Evolutionary conservation across 2,888 invertebrate genomes (phyloP), one percentile per base, ranked within the genome.

Genomic region (Lasioglossum malachurum): DNA sequence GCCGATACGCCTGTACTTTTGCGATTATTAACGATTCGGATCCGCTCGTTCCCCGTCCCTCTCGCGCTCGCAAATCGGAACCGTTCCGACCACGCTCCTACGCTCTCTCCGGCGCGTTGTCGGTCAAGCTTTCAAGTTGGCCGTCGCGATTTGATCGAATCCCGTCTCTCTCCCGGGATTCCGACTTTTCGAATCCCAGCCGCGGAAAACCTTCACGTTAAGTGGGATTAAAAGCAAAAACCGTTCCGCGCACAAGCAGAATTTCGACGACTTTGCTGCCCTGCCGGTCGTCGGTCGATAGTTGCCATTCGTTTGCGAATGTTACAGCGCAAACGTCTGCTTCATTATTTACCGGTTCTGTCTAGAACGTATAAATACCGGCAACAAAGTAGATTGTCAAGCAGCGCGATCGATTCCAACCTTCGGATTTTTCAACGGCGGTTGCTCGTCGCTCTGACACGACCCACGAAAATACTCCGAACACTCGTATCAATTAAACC

Each of bases 1-100:
- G 75, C 86, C 86, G 86, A 82, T 78, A 77, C 75, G 82, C 57
- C 82, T 82, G 79, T 86, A 79, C 82, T 82, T 79, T 77, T 16
- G 53, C 87, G 86, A 86, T 86, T 86, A 79, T 76, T 86, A 82
- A 82, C 82, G 73, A 81, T 60, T 41, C 83, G 57, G 75, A 69
- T 60, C 60, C 60, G 60, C 27, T 60, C 72, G 49, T 31, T 38
- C 23, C 69, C 31, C 60, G 53, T 53, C 23, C 2, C 53, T 23
- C 53, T 53, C 53, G 53, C 23, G 1, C 23, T 0, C 53, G 53
- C 8, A 23, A 44, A 53, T 53, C 53, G 53, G 53, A 23, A 53
- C 31, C 60, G 60, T 4, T 57, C 57, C 57, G 57, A n/a, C 12
- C n/a, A 14, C 14, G n/a, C 60, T 27, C 14, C 27, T 60, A 27